Evolutionary conservation across 2,888 invertebrate genomes (phyloP), one percentile per base, ranked within the genome.

Genomic region (Neria commutata): DNA sequence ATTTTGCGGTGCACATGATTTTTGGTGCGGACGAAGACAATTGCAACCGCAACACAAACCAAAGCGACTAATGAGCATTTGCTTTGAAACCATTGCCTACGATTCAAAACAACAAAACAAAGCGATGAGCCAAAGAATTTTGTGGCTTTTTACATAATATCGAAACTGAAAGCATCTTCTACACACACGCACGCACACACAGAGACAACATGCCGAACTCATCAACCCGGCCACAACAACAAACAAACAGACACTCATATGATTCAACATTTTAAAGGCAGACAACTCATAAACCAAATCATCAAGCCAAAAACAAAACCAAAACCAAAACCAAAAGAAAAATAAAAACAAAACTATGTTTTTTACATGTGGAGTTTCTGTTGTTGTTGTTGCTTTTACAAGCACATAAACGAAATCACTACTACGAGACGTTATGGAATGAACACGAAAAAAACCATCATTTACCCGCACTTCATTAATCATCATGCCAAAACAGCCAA

Each of bases 381-480:
- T n/a, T n/a, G n/a, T n/a, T n/a, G n/a, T n/a, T n/a, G n/a, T n/a
- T n/a, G n/a, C 6, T 25, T 25, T 6, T 16, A 42, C 11, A 29
- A 11, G 5, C 11, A 8, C 4, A 4, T 6, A 6, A 46, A 6
- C n/a, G 25, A 25, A 48, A 48, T 48, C 25, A 48, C 48, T 48
- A 25, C 48, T 48, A 25, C 48, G 48, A 25, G 48, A 24, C 48
- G 24, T 10, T 29, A 17, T 14, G 45, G 33, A 21, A 46, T 25
- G 50, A 52, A 55, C 46, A 34, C 49, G 45, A 49, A 56, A 60
- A 64, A 56, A 57, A 61, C 45, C 67, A 59, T 64, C 68, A 68
- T 69, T 72, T 70, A 72, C 70, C 76, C 78, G 79, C 79, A 79
- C 78, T 79, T 79, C 79, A 80, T 80, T 80, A 79, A 80, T 80